phyloP scores from a whole-genome alignment of 2,888 invertebrate genomes.

The Thalpophila matura region DNA sequence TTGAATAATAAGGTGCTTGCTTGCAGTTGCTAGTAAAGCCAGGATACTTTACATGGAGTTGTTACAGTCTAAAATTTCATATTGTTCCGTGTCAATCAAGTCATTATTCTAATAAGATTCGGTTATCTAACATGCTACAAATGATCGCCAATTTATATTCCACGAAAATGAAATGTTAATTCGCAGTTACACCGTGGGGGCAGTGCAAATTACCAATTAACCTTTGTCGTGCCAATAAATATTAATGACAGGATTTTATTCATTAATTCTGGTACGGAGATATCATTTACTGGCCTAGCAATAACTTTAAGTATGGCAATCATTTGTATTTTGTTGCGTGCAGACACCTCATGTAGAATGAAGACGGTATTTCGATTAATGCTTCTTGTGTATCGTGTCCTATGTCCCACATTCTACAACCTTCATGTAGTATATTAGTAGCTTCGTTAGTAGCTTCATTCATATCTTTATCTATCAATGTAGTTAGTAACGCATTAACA shows the following conservation, averaged over 20 bases:
- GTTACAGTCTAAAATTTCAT: too few species aligned
- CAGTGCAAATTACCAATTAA: constrained; percentile 64
- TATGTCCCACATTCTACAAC: not conserved
- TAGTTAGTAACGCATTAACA: not conserved
- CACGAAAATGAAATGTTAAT: constrained; percentile 59
- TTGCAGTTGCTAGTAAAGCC: not conserved
- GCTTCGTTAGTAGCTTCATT: not conserved
- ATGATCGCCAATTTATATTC: constrained; percentile 54
- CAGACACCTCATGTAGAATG: not conserved
- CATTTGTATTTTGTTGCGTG: constrained; percentile 34
- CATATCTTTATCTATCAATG: not conserved
- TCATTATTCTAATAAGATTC: constrained; percentile 27
- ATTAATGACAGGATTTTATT: constrained; percentile 60
- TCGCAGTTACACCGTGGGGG: constrained; percentile 38
- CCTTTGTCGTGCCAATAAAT: constrained; percentile 64
- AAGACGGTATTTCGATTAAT: not conserved
- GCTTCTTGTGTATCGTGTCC: not conserved
- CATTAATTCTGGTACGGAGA: constrained; percentile 52
- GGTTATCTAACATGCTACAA: constrained; percentile 46
- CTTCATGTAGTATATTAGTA: not conserved
- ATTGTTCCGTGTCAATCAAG: constrained; percentile 9
- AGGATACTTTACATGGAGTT: not conserved
- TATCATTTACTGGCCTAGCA: constrained; percentile 49
- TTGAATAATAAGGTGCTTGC: constrained; percentile 9
- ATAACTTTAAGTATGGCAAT: constrained; percentile 37